Evolutionary conservation across 2,888 invertebrate species (phyloP).

Genomic region (Lacanobia oleracea): DNA sequence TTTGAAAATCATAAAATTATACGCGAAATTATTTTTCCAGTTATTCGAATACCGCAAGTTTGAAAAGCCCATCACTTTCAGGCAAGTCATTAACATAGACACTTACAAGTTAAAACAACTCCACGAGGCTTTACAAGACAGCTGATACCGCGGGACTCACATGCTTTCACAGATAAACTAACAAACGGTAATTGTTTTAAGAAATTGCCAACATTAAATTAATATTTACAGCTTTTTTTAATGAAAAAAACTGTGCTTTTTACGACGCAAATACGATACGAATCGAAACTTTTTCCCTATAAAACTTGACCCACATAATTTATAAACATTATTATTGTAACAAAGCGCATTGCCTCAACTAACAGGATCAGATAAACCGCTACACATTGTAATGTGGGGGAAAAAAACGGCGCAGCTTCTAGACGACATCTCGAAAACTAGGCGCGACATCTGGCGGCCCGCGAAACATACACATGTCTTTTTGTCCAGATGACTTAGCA

Average conservation of each 20-base stretch:
- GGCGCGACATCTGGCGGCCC: conserved; percentile 81
- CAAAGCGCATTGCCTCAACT: conserved; percentile 63
- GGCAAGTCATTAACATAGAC: conserved; percentile 15
- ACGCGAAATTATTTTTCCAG: neutral
- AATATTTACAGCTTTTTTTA: conserved; percentile 26
- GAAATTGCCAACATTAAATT: conserved; percentile 39
- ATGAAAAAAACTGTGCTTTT: conserved; percentile 8
- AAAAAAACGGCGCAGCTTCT: conserved; percentile 68
- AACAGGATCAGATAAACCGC: conserved; percentile 81
- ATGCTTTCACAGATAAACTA: conserved; percentile 42
- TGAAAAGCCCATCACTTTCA: neutral
- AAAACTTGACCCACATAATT: conserved; percentile 63
- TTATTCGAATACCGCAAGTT: neutral
- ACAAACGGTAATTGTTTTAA: conserved; percentile 45
- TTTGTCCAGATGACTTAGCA: conserved; percentile 82
- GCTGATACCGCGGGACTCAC: conserved; percentile 34
- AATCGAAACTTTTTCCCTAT: conserved; percentile 41
- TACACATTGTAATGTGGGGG: conserved; percentile 75
- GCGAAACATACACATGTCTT: conserved; percentile 86
- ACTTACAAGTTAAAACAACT: conserved; percentile 21
- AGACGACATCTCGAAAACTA: conserved; percentile 79
- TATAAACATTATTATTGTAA: conserved; percentile 57
- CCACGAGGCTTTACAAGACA: conserved; percentile 12
- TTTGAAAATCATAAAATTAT: neutral
- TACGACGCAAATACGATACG: conserved; percentile 45